These are phyloP conservation scores for Melanotaenia parkinsoni DNA, from an alignment of 2,797 vertebrate species.

Conservation along the genomic window DNA sequence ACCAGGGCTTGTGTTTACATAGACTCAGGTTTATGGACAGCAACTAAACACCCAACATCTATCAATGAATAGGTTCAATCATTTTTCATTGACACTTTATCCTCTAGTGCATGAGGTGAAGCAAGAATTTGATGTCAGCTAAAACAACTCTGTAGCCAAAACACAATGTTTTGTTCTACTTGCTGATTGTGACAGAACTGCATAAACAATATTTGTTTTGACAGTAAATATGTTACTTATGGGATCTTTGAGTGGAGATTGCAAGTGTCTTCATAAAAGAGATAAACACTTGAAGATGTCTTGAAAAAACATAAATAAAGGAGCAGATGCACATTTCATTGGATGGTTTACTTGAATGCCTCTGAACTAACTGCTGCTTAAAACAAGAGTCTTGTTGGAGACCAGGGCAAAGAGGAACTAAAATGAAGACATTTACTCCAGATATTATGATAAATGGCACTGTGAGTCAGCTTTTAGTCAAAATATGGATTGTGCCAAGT, in stretches of 20 bases:
- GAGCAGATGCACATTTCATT: neutral
- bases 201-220: constrained; percentile 13
- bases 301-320: neutral
- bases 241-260: neutral
- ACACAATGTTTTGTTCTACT: neutral
- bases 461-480: neutral
- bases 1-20: constrained; percentile 1
- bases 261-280: neutral
- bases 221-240: constrained; percentile 8
- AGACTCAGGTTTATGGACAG: neutral
- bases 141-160: neutral
- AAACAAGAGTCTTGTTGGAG: neutral
- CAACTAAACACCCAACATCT: neutral
- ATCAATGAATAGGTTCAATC: constrained; percentile 1
- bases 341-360: neutral
- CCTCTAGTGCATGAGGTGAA: neutral
- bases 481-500: constrained; percentile 3
- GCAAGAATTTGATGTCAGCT: neutral
- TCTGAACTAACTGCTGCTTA: neutral
- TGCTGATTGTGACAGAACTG: too few relatives aligned
- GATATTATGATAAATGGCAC: too few relatives aligned
- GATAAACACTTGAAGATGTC: neutral
- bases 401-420: too few relatives aligned
- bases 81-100: constrained; percentile 17
- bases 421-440: too few relatives aligned